Evolutionary conservation across 1,140 invertebrate genomes (phyloP).

Genomic region (Gryllus bimaculatus): DNA sequence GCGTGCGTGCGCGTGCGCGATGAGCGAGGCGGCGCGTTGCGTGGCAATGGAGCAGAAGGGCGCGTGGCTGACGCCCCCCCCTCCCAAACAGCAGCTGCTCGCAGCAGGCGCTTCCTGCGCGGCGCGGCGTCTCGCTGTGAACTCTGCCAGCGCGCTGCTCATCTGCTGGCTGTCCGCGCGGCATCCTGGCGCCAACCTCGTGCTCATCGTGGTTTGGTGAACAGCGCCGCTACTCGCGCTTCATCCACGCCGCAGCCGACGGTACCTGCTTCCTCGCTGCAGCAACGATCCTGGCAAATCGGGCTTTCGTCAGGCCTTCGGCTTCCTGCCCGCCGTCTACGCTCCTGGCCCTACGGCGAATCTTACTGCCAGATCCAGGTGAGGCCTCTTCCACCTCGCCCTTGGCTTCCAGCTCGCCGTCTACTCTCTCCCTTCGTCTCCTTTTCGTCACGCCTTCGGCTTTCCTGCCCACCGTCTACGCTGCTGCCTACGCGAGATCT

Average conservation of each 20-base stretch:
- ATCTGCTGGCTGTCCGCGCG: slow-evolving; percentile 64
- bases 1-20: too few species aligned
- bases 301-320: too few species aligned
- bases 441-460: slow-evolving; percentile 59
- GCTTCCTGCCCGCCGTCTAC: too few species aligned
- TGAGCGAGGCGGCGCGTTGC: background rate
- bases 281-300: too few species aligned
- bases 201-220: slow-evolving; percentile 75
- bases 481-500: slow-evolving; percentile 83
- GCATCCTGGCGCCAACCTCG: slow-evolving; percentile 64
- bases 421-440: too few species aligned
- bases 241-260: slow-evolving; percentile 49
- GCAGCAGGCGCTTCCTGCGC: slow-evolving; percentile 50
- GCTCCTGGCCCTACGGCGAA: too few species aligned
- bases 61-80: slow-evolving; percentile 50
- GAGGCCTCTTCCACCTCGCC: too few species aligned
- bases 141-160: slow-evolving; percentile 61
- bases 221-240: slow-evolving; percentile 70
- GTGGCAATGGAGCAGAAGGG: slow-evolving; percentile 15
- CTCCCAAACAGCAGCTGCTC: slow-evolving; percentile 71
- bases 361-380: too few species aligned
- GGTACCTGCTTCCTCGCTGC: background rate
- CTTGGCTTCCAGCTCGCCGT: too few species aligned
- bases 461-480: slow-evolving; percentile 46
- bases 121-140: slow-evolving; percentile 44